phyloP scores from a whole-genome alignment of 2,888 invertebrate species.

The Podabrus alpinus region DNA sequence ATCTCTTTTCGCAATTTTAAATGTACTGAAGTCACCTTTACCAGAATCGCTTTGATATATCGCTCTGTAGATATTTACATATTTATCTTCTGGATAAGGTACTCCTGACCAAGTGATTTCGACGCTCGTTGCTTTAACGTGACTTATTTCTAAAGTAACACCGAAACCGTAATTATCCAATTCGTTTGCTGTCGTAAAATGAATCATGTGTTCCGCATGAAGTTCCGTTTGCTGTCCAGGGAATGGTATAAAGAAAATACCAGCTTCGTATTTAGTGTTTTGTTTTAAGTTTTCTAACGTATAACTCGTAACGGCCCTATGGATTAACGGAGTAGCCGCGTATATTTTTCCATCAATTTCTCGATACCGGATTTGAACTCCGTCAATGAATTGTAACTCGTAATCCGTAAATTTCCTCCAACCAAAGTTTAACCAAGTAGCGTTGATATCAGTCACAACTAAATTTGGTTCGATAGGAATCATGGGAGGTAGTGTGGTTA shows the following conservation, averaged over 20 bases:
- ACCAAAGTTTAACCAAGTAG: constrained; percentile 75
- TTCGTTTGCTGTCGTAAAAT: constrained; percentile 73
- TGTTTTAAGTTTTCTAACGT: constrained; percentile 78
- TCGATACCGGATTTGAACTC: constrained; percentile 84
- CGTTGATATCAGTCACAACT: constrained; percentile 73
- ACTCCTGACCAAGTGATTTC: constrained; percentile 84
- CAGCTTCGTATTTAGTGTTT: constrained; percentile 80
- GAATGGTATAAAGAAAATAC: constrained; percentile 82
- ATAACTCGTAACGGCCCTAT: constrained; percentile 78
- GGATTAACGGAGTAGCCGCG: constrained; percentile 82
- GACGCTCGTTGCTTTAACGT: constrained; percentile 76
- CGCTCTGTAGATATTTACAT: constrained; percentile 85
- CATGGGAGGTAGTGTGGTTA: constrained; percentile 62
- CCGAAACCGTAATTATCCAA: constrained; percentile 83
- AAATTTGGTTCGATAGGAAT: constrained; percentile 75
- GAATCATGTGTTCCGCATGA: constrained; percentile 70
- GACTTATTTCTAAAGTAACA: constrained; percentile 74
- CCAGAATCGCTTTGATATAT: constrained; percentile 78
- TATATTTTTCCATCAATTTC: constrained; percentile 82
- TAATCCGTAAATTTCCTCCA: constrained; percentile 84
- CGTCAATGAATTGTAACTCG: constrained; percentile 84
- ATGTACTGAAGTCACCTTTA: constrained; percentile 73
- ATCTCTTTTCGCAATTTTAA: constrained; percentile 76
- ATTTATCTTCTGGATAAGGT: constrained; percentile 87
- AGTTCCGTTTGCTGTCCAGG: constrained; percentile 79